Conservation (phyloP, 2,797 vertebrate species). For the Lacerta bilineata region DNA sequence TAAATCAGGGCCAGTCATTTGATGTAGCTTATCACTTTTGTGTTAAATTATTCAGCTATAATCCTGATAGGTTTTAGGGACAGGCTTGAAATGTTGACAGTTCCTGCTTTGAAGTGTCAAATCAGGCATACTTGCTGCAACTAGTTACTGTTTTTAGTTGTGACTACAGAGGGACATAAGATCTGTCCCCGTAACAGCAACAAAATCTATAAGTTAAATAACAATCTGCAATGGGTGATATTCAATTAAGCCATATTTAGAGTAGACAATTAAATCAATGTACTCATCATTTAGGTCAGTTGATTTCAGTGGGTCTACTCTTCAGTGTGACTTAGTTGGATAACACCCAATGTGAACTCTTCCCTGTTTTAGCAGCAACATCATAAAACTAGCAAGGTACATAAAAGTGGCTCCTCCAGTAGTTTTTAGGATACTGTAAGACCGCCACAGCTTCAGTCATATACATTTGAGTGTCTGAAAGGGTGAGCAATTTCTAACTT, state of each 20-base stretch:
- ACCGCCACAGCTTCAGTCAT: neutral
- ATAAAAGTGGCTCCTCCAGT: neutral
- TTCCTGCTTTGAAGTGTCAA: neutral
- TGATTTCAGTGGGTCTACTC: too few species aligned
- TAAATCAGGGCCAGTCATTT: neutral
- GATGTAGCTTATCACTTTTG: neutral
- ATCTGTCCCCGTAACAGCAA: neutral
- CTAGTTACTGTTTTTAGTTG: neutral
- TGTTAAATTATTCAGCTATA: neutral
- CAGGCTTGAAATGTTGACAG: neutral
- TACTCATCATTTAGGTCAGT: too few species aligned
- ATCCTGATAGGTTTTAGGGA: neutral
- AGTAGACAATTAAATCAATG: too few species aligned
- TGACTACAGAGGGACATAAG: neutral
- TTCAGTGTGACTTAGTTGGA: too few species aligned
- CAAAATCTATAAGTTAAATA: neutral
- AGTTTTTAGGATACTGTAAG: neutral
- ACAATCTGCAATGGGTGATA: neutral
- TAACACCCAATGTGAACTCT: neutral
- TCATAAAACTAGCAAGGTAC: neutral
- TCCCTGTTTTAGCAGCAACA: neutral
- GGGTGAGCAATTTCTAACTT: neutral
- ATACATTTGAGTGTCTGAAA: too few species aligned
- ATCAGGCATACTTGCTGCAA: neutral
- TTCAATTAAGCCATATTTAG: too few species aligned